These are phyloP conservation scores for Camptogramma bilineatum DNA, from an alignment of 2,888 invertebrate genomes.

Conservation along the genomic window DNA sequence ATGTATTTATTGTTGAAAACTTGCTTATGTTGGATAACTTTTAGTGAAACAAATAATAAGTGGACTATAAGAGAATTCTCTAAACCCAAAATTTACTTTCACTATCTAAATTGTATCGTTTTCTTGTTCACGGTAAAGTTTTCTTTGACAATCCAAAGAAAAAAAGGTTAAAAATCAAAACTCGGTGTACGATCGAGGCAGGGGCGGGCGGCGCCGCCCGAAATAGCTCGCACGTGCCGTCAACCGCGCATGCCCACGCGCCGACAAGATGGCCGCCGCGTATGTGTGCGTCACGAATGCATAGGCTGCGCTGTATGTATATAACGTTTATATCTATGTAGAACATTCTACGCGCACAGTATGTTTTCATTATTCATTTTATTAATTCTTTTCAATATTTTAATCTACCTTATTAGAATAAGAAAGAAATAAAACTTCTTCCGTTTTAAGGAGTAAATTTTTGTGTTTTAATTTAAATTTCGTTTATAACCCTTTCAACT, in stretches of 20 bases:
- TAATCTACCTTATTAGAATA: too few species aligned
- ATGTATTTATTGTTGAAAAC: too few species aligned
- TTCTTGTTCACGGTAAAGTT: not conserved
- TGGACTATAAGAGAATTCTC: not conserved
- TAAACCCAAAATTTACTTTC: not conserved
- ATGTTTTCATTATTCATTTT: too few species aligned
- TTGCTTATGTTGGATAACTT: too few species aligned
- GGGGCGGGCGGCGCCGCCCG: conserved; percentile 67
- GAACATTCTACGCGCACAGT: not conserved
- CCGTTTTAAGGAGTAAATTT: too few species aligned
- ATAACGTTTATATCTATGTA: too few species aligned
- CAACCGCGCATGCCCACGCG: conserved; percentile 80
- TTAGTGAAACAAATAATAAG: too few species aligned
- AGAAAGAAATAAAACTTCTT: too few species aligned
- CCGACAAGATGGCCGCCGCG: conserved; percentile 80
- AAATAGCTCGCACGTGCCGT: conserved; percentile 85
- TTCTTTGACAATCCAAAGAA: conserved; percentile 31
- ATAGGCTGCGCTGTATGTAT: conserved; percentile 18
- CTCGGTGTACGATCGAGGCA: conserved; percentile 52
- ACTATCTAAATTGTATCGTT: not conserved
- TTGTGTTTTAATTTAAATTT: too few species aligned
- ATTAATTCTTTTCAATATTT: too few species aligned
- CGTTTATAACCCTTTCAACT: too few species aligned
- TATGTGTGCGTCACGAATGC: conserved; percentile 56
- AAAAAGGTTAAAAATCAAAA: conserved; percentile 47